Conservation (phyloP, 2,113 vertebrate species). For the Colius striatus region DNA sequence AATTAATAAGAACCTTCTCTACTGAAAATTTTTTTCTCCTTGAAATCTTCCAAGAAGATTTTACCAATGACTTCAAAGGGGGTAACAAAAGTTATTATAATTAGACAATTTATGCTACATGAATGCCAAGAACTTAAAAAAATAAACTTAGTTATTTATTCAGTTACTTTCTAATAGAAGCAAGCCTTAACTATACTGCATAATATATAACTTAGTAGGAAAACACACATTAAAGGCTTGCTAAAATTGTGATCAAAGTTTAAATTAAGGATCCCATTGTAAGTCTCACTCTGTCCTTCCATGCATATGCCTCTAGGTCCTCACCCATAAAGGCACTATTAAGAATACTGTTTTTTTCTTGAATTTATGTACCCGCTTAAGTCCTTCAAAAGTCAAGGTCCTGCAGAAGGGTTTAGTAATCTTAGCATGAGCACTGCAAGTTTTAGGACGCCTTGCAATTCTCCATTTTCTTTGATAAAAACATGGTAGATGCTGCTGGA, state of each 20-base stretch:
- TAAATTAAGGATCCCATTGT: neutral
- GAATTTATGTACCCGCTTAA: neutral
- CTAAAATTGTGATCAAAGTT: neutral
- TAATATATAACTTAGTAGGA: slow-evolving; percentile 16
- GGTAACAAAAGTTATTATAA: neutral
- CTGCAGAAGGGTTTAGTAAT: neutral
- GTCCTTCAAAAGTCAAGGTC: neutral
- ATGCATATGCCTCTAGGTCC: neutral
- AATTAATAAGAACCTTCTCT: neutral
- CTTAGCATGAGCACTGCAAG: neutral
- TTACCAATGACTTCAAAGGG: slow-evolving; percentile 11
- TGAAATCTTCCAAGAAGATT: slow-evolving; percentile 8
- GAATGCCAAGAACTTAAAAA: neutral
- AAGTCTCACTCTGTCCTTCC: neutral
- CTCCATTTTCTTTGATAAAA: neutral
- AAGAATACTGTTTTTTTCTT: neutral
- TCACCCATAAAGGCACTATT: neutral
- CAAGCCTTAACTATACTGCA: neutral
- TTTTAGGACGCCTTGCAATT: neutral
- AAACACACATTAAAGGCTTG: neutral
- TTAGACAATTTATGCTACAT: neutral
- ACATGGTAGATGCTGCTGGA: neutral
- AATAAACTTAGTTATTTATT: neutral
- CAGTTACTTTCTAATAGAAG: neutral
- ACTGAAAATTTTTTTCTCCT: slow-evolving; percentile 24